These are phyloP conservation scores for Pantherophis alleghaniensis DNA, from an alignment of 2,797 vertebrate genomes.

Conservation along the genomic window DNA sequence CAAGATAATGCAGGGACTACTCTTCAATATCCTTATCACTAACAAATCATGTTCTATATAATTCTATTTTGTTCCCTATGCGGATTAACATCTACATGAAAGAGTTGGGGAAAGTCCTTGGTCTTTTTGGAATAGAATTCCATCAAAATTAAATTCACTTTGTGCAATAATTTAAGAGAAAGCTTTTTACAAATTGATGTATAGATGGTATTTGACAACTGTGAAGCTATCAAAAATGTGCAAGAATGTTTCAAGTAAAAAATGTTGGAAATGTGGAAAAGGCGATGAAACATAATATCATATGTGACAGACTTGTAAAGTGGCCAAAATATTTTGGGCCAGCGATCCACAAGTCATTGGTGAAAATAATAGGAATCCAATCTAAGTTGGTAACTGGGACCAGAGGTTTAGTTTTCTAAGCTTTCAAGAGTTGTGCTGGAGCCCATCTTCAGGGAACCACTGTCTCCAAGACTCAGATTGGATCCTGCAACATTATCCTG, in stretches of 20 bases:
- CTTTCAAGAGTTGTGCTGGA: no score
- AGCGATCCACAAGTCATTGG: not conserved
- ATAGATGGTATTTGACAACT: not conserved
- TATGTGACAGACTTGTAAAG: not conserved
- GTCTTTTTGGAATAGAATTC: not conserved
- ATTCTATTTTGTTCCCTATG: not conserved
- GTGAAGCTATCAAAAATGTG: not conserved
- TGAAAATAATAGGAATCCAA: not conserved
- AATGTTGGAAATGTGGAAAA: not conserved
- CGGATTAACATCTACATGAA: not conserved
- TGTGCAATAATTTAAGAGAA: not conserved
- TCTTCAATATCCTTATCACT: not conserved
- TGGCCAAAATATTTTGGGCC: not conserved
- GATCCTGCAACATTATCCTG: no score
- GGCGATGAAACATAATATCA: not conserved
- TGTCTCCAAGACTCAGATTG: no score
- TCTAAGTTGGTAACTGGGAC: no score
- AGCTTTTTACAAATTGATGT: not conserved
- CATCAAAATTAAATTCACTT: not conserved
- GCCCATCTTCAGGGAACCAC: no score
- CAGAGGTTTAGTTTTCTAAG: no score
- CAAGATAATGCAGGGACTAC: not conserved
- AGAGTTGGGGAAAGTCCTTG: not conserved
- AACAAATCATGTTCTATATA: not conserved
- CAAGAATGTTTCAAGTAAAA: not conserved